Evolutionary conservation across 2,113 vertebrate genomes (phyloP), one percentile per base, ranked within the genome.

Genomic region (Shinisaurus crocodilurus): DNA sequence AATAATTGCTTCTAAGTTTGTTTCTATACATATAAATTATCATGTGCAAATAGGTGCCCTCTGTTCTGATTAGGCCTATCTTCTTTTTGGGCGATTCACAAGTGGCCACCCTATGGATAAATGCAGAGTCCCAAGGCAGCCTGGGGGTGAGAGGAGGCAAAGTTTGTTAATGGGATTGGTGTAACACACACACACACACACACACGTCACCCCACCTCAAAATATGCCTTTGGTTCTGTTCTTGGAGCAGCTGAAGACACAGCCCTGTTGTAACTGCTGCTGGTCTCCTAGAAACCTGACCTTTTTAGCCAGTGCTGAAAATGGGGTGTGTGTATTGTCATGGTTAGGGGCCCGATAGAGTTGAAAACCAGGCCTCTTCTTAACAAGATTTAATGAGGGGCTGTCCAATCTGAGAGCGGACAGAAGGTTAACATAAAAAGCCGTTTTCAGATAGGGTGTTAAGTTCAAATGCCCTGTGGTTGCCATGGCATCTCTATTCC

Each of bases 81-180:
- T 7, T 7, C 48, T 48, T 48, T 7, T 48, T 10, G 94, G 48
- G 48, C 48, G 48, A 48, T 48, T 48, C 48, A 48, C 48, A 48
- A 48, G 48, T 7, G 48, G 48, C 3, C 48, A 48, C 48, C 48
- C 48, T 48, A 48, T 48, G 48, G 48, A 48, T 48, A 48, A 48
- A 7, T 86, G 90, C 37, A 67, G 70, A 10, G 25, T 92, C 86
- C 6, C 5, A 54, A 0, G 86, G 92, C 89, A 34, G 94, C 93
- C 95, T 97, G 95, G 63, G 63, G 63, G 89, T 95, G n/a, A 4
- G 76, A 25, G 76, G 96, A 97, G 93, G 85, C 0, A 2, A 57
- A 88, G 91, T 96, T 97, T 96, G 97, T 97, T 98, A 99, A 98
- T 96, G 96, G 96, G 91, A 94, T 93, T 48, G 48, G 48, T 48